Evolutionary conservation across 37 sponge, comb jelly and placozoan species (phyloP).

Genomic region (Geodia barretti): DNA sequence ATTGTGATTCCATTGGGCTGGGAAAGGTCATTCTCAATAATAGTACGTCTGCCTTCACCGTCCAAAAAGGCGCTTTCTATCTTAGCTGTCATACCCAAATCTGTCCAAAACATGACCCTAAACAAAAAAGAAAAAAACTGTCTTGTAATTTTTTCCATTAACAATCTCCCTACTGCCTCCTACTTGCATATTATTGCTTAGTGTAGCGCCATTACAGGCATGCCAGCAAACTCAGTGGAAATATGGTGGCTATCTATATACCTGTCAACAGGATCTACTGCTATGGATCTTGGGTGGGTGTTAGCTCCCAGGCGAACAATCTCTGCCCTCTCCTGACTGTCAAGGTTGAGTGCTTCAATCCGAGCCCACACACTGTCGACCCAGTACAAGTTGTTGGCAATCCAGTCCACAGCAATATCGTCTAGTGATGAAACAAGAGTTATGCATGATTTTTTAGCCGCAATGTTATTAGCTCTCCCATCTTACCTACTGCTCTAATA

Average conservation of each 20-base stretch:
- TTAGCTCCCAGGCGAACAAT: constrained; percentile 22
- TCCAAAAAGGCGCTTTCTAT: constrained; percentile 76
- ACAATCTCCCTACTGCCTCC: no score
- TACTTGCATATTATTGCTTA: no score
- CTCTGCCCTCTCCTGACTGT: constrained; percentile 4
- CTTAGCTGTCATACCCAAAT: constrained; percentile 58
- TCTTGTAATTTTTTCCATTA: no score
- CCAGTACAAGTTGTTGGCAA: constrained; percentile 75
- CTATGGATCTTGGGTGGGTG: constrained; percentile 29
- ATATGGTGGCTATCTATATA: neutral
- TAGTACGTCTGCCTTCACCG: constrained; percentile 23
- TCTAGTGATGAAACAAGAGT: constrained; percentile 26
- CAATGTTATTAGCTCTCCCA: neutral
- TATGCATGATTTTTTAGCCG: no score
- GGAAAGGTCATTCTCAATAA: constrained; percentile 26
- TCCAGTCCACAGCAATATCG: constrained; percentile 81
- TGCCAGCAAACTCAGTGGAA: no score
- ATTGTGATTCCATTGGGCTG: constrained; percentile 64
- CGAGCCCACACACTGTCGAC: constrained; percentile 30
- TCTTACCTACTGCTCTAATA: neutral
- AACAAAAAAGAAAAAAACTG: no score
- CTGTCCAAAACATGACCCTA: constrained; percentile 72
- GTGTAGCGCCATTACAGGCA: no score
- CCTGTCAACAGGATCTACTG: constrained; percentile 25
- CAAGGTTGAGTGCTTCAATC: constrained; percentile 35